phyloP scores from a whole-genome alignment of 2,797 vertebrate genomes.

The Crax fasciolata region DNA sequence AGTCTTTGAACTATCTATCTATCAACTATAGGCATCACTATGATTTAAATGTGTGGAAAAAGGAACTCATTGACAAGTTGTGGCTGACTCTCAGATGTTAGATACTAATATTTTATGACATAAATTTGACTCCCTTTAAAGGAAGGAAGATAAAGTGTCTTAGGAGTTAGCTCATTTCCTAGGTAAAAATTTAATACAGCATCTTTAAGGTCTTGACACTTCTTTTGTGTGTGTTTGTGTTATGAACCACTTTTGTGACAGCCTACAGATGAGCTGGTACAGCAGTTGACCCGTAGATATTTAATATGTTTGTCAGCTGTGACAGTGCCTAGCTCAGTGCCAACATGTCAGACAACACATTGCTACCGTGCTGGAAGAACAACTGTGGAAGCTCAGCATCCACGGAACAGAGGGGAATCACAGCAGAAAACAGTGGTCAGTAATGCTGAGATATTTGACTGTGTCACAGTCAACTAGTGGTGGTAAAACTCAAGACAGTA shows the following conservation, averaged over 20 bases:
- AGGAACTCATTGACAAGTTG: not conserved
- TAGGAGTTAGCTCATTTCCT: not conserved
- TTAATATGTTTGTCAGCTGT: no score
- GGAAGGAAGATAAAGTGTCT: not conserved
- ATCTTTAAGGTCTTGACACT: not conserved
- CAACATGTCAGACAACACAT: not conserved
- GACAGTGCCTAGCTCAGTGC: not conserved
- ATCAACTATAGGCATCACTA: not conserved
- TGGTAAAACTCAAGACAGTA: not conserved
- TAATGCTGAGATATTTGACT: not conserved
- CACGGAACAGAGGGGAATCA: not conserved
- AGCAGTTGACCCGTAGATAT: not conserved
- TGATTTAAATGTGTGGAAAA: not conserved
- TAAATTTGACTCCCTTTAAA: not conserved
- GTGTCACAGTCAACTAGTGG: not conserved
- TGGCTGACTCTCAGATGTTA: not conserved
- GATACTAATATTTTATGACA: not conserved
- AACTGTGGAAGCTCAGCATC: not conserved
- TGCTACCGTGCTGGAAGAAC: not conserved
- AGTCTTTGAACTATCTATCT: slow-evolving; percentile 6
- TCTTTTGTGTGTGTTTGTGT: fast-evolving
- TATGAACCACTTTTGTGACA: not conserved
- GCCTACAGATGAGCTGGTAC: not conserved
- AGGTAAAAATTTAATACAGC: not conserved
- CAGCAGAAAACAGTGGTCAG: not conserved